phyloP scores from a whole-genome alignment of 2,888 invertebrate species.

The Cheilosia impressa region DNA sequence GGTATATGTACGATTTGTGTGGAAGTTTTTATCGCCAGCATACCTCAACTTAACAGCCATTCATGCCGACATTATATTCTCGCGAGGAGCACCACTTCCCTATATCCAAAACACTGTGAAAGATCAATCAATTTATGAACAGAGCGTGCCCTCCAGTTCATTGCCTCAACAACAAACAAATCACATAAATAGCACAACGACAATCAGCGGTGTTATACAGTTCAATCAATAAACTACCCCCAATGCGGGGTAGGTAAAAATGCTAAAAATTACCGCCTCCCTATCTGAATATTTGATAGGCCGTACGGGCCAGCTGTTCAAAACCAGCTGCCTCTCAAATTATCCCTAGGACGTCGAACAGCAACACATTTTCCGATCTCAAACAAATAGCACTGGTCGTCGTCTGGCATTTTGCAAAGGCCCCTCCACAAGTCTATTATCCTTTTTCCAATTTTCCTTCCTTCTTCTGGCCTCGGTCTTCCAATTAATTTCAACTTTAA shows the following conservation, averaged over 20 bases:
- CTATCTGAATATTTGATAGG: not conserved
- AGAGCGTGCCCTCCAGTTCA: no score
- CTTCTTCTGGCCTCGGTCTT: conserved; percentile 52
- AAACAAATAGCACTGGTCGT: conserved; percentile 26
- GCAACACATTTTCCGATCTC: conserved; percentile 35
- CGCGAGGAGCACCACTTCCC: no score
- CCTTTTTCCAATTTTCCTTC: conserved; percentile 42
- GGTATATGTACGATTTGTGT: no score
- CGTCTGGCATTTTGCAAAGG: conserved; percentile 18
- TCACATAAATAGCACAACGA: not conserved
- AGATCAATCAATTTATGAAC: no score
- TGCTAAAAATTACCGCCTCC: not conserved
- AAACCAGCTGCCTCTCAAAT: conserved; percentile 28
- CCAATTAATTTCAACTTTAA: conserved; percentile 72
- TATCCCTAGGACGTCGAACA: conserved; percentile 42
- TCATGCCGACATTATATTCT: no score
- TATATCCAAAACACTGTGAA: no score
- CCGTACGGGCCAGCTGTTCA: not conserved
- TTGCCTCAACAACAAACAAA: no score
- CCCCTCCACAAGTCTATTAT: conserved; percentile 5
- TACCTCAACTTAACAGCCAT: no score
- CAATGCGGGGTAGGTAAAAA: not conserved
- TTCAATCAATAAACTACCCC: conserved; percentile 41
- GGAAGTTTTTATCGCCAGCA: no score
- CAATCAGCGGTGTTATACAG: conserved; percentile 6